These are phyloP conservation scores for Bovichtus variegatus DNA, from an alignment of 2,797 vertebrate genomes.

Conservation along the genomic window DNA sequence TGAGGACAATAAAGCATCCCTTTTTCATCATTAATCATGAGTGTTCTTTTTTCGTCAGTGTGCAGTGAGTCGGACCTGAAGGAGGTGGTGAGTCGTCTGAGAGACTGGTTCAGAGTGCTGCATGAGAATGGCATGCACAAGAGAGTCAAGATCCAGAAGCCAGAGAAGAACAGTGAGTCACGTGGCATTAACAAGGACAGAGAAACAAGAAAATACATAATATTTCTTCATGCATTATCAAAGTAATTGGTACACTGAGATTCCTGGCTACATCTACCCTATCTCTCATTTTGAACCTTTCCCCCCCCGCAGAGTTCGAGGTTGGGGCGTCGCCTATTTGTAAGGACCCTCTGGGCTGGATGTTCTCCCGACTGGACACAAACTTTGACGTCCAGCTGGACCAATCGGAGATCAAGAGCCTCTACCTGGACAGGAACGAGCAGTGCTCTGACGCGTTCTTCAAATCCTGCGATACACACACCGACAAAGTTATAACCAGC, in stretches of 20 bases:
- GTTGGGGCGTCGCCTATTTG: constrained; percentile 92
- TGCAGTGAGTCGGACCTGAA: constrained; percentile 93
- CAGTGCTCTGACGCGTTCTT: constrained; percentile 93
- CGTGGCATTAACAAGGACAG: not conserved
- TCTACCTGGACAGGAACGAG: constrained; percentile 94
- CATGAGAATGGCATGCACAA: constrained; percentile 93
- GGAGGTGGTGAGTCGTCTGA: constrained; percentile 91
- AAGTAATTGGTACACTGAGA: too few relatives aligned
- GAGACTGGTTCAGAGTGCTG: constrained; percentile 96
- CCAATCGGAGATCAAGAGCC: constrained; percentile 92
- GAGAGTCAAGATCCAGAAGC: constrained; percentile 89
- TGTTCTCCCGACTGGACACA: constrained; percentile 96
- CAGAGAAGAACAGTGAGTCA: constrained; percentile 92
- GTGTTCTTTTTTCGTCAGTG: constrained; percentile 76
- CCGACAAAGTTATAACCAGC: constrained; percentile 92
- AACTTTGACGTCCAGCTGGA: constrained; percentile 95
- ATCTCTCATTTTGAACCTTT: constrained; percentile 8
- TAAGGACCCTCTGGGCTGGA: constrained; percentile 96
- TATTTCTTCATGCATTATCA: not conserved
- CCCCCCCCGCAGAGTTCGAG: constrained; percentile 86
- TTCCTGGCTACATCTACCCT: not conserved
- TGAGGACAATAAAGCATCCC: constrained; percentile 29
- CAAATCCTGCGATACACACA: constrained; percentile 92
- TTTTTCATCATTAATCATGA: constrained; percentile 44
- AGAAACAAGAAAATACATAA: not conserved